Base-by-base conservation (phyloP, 2,113 vertebrate genomes). In the Misgurnus anguillicaudatus region DNA sequence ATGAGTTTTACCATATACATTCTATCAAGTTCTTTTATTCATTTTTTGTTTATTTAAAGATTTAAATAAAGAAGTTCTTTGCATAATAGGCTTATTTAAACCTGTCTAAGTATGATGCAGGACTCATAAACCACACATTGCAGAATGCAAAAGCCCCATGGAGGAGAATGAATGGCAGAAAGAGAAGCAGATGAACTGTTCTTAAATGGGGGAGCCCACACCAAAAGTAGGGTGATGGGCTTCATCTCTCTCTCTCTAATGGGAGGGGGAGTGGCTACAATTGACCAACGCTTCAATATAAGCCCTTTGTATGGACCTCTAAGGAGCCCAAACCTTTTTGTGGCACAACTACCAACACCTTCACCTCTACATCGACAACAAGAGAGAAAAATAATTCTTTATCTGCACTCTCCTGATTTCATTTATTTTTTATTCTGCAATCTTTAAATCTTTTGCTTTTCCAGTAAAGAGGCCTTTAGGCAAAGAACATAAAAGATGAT, bases 401-500 rank as follows among this genome's bases (percentile, higher is more conserved):
- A 38, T 75, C 63, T 19, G 63, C 48, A n/a, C 66, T 38, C 17
- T 76, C 60, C 77, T 70, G 16, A 69, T 61, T 66, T n/a, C n/a
- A 6, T 36, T 79, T 74, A 73, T 78, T 57, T 74, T 4, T 53
- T 31, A 31, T 31, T 31, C 24, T 31, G 9, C 51, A 45, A 70
- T 78, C 16, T 4, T 4, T 2, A 68, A 72, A 17, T 31, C 68
- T 63, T 85, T 84, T 81, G 24, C 73, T 86, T 81, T 91, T 87
- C 55, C 88, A 94, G 91, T 90, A 84, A 92, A 88, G 87, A 91
- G 90, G 90, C 89, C 86, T 85, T 82, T 87, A 89, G 89, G 84
- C 86, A 87, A 39, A 74, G 87, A 90, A 83, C 72, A 89, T 24
- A 84, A 14, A 92, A 91, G 86, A 99, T 98, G 96, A 96, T 87